Evolutionary conservation across 2,888 invertebrate species (phyloP).

Genomic region (Syrista parreyssii): DNA sequence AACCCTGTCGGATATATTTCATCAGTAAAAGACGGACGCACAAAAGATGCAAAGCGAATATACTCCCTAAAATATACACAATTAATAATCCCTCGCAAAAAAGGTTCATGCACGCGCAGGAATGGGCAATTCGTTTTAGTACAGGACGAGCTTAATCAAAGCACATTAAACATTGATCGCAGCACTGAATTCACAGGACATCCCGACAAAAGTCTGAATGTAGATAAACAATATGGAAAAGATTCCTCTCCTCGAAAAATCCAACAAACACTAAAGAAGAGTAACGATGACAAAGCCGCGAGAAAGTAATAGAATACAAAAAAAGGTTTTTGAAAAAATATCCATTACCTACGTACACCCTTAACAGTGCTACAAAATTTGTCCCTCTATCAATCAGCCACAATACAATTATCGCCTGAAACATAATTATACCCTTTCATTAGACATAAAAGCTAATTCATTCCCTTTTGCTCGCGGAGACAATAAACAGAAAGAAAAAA

Average conservation of each 20-base stretch:
- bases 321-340: slow-evolving; percentile 31
- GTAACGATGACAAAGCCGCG: neutral
- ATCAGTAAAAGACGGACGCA: slow-evolving; percentile 28
- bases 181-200: neutral
- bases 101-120: neutral
- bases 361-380: slow-evolving; percentile 58
- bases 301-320: neutral
- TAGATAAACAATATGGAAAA: neutral
- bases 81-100: neutral
- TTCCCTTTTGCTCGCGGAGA: slow-evolving; percentile 23
- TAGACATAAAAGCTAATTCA: slow-evolving; percentile 21
- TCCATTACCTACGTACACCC: slow-evolving; percentile 58
- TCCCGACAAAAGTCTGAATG: neutral
- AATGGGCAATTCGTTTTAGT: neutral
- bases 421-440: slow-evolving; percentile 51
- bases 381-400: slow-evolving; percentile 59
- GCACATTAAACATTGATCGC: neutral
- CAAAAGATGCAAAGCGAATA: slow-evolving; percentile 4
- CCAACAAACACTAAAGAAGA: neutral
- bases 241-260: neutral
- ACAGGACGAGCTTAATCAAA: too few relatives aligned
- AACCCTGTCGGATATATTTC: neutral
- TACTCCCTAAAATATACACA: neutral
- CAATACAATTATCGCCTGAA: slow-evolving; percentile 62
- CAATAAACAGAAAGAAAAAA: slow-evolving; percentile 38